Conservation (phyloP, 2,797 vertebrate species). For the Thaleichthys pacificus region DNA sequence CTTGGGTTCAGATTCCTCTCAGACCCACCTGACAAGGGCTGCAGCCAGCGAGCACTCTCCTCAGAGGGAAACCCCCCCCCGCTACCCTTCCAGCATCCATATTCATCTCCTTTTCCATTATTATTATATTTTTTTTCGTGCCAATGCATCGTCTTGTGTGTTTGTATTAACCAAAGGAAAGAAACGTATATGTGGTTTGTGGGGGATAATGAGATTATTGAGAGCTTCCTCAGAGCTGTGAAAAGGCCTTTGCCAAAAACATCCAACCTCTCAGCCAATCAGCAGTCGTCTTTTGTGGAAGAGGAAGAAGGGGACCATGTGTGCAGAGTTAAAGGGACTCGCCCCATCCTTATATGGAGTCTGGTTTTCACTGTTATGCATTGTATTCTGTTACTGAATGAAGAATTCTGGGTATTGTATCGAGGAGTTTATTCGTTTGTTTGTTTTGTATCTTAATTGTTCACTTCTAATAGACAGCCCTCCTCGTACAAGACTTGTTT, state of each 20-base stretch:
- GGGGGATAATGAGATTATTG: conserved; percentile 31
- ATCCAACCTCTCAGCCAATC: conserved; percentile 48
- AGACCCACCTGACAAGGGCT: conserved; percentile 54
- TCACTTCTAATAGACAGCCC: conserved; percentile 40
- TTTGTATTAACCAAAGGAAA: conserved; percentile 67
- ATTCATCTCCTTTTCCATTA: not conserved
- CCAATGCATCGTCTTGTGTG: conserved; percentile 22
- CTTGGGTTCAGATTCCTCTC: conserved; percentile 49
- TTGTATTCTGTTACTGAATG: conserved; percentile 44
- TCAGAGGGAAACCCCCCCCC: conserved; percentile 36
- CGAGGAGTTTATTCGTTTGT: conserved; percentile 5
- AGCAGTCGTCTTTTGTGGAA: conserved; percentile 27
- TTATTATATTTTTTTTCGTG: too few species aligned
- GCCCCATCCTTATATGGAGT: conserved; percentile 27
- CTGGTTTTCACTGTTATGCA: conserved; percentile 36
- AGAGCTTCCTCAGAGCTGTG: conserved; percentile 25
- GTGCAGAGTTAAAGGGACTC: conserved; percentile 30
- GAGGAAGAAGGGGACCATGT: conserved; percentile 24
- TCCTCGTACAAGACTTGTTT: conserved; percentile 29
- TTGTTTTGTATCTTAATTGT: conserved; percentile 36
- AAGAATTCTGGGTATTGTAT: conserved; percentile 43
- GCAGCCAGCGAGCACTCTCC: conserved; percentile 45
- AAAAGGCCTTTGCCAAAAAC: conserved; percentile 59
- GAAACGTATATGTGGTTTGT: conserved; percentile 36
- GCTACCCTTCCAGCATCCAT: conserved; percentile 35